Conservation (phyloP, 2,888 invertebrate species). For the Deroplatys truncata region DNA sequence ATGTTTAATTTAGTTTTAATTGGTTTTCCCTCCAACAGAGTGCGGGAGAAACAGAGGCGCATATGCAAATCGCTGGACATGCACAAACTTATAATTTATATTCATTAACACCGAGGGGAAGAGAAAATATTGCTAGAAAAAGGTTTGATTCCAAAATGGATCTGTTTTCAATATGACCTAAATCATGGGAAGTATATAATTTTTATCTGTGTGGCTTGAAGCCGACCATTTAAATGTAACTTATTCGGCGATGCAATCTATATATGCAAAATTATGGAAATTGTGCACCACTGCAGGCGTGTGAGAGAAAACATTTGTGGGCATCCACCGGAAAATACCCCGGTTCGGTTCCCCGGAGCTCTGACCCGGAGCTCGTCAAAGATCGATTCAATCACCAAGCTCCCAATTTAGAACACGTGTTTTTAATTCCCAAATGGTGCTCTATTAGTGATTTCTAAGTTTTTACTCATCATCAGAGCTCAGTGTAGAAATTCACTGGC, state of each 20-base stretch:
- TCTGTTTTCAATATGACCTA: neutral
- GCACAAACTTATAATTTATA: neutral
- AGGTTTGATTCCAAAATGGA: neutral
- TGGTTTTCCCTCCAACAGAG: neutral
- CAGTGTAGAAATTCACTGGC: too few relatives aligned
- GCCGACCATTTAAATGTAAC: neutral
- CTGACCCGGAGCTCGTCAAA: neutral
- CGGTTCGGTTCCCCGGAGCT: neutral
- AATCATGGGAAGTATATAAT: neutral
- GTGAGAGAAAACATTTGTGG: neutral
- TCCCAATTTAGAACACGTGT: neutral
- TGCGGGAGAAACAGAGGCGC: neutral
- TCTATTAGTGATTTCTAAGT: too few relatives aligned
- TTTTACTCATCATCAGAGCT: too few relatives aligned
- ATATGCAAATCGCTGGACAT: neutral
- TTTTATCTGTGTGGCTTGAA: neutral
- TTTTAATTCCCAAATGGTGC: neutral
- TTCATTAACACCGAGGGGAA: neutral
- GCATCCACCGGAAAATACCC: neutral
- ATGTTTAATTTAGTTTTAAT: conserved; percentile 1
- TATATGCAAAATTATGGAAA: neutral
- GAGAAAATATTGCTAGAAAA: neutral
- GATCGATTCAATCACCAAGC: neutral
- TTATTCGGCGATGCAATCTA: neutral
- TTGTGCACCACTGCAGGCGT: neutral